Evolutionary conservation across 2,113 vertebrate species (phyloP).

Genomic region (Tachysurus fulvidraco): DNA sequence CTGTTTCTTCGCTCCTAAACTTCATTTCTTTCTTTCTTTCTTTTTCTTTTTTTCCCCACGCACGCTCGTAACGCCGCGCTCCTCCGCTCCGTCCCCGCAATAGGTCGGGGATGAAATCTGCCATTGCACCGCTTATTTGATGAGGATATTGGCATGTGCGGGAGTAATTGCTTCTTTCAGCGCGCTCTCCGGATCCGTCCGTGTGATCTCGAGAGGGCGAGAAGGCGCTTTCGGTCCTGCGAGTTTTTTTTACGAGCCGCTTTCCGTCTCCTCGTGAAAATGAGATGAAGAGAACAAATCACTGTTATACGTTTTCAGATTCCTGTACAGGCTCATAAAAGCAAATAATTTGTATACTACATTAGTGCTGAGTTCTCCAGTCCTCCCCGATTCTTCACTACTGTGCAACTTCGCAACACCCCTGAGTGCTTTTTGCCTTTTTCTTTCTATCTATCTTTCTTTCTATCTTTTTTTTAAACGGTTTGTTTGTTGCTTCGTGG

Average conservation of each 20-base stretch:
- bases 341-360: constrained; percentile 21
- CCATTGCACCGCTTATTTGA: neutral
- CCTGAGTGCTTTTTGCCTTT: neutral
- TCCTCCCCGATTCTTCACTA: neutral
- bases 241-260: constrained; percentile 21
- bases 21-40: neutral
- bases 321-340: constrained; percentile 29
- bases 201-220: neutral
- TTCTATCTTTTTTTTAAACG: neutral
- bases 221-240: neutral
- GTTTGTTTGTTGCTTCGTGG: neutral
- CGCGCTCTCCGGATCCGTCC: neutral
- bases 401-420: neutral
- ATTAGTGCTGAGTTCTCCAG: constrained; percentile 17
- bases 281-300: constrained; percentile 37
- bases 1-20: neutral
- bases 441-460: no score
- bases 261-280: constrained; percentile 5
- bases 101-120: neutral
- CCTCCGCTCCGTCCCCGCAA: neutral
- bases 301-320: constrained; percentile 24
- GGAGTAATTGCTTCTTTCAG: neutral
- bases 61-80: neutral
- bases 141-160: neutral
- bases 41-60: neutral